These are phyloP conservation scores for Lycodopsis pacificus DNA, from an alignment of 2,797 vertebrate species.

Conservation along the genomic window DNA sequence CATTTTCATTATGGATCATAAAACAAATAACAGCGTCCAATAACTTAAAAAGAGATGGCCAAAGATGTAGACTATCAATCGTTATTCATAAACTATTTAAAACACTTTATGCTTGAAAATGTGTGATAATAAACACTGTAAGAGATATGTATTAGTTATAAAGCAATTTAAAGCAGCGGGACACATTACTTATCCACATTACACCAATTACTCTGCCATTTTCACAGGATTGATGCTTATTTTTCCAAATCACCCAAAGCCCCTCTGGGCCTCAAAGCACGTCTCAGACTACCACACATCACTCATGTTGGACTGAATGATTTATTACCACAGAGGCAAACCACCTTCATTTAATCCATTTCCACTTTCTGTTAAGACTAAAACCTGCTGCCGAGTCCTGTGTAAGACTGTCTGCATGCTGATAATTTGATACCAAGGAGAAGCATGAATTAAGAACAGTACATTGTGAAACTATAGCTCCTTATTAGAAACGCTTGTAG, in stretches of 20 bases:
- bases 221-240: slow-evolving; percentile 30
- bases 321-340: slow-evolving; percentile 25
- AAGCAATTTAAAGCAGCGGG: slow-evolving; percentile 19
- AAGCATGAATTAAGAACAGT: slow-evolving; percentile 17
- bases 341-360: slow-evolving; percentile 30
- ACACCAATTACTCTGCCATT: slow-evolving; percentile 37
- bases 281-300: neutral
- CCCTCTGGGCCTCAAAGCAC: slow-evolving; percentile 12
- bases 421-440: slow-evolving; percentile 17
- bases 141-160: slow-evolving; percentile 13
- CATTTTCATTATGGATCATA: slow-evolving; percentile 13
- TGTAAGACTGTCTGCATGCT: neutral
- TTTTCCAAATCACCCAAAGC: slow-evolving; percentile 39
- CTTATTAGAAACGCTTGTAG: slow-evolving; percentile 43
- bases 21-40: slow-evolving; percentile 12
- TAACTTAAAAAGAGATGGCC: neutral
- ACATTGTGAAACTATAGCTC: slow-evolving; percentile 22
- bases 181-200: slow-evolving; percentile 29
- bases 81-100: slow-evolving; percentile 5
- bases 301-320: slow-evolving; percentile 9
- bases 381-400: neutral
- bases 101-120: slow-evolving; percentile 8
- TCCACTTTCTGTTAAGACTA: slow-evolving; percentile 22
- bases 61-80: slow-evolving; percentile 1
- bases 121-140: slow-evolving; percentile 1